Conservation (phyloP, 2,888 invertebrate species). For the Tridacna gigas region DNA sequence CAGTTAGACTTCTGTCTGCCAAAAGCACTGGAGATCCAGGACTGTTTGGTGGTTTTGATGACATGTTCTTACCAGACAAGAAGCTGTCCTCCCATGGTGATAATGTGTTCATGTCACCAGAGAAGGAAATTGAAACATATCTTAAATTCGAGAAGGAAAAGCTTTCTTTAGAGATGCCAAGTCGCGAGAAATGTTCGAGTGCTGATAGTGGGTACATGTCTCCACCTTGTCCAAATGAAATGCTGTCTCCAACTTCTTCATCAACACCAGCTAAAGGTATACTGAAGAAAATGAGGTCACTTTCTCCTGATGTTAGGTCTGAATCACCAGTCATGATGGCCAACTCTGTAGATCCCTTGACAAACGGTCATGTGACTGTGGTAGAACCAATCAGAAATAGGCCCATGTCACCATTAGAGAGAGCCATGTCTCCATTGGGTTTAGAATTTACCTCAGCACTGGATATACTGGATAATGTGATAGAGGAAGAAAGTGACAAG, state of each 20-base stretch:
- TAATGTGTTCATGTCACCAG: slow-evolving; percentile 52
- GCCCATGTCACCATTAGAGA: slow-evolving; percentile 56
- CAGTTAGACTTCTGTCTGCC: slow-evolving; percentile 29
- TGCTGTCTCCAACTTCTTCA: slow-evolving; percentile 32
- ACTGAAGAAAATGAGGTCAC: slow-evolving; percentile 54
- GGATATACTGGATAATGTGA: slow-evolving; percentile 65
- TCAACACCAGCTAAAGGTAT: slow-evolving; percentile 57
- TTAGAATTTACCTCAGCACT: slow-evolving; percentile 64
- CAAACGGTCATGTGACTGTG: slow-evolving; percentile 24
- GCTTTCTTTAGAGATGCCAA: slow-evolving; percentile 44
- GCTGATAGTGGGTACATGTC: slow-evolving; percentile 62
- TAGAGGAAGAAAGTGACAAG: slow-evolving; percentile 58
- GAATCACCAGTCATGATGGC: slow-evolving; percentile 40
- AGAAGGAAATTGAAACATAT: slow-evolving; percentile 48
- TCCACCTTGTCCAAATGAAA: slow-evolving; percentile 44
- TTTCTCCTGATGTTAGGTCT: slow-evolving; percentile 44
- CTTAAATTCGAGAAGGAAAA: slow-evolving; percentile 44
- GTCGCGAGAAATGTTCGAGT: slow-evolving; percentile 51
- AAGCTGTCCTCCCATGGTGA: slow-evolving; percentile 34
- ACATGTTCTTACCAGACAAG: slow-evolving; percentile 58
- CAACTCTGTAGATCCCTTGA: slow-evolving; percentile 15
- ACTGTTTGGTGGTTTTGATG: slow-evolving; percentile 59
- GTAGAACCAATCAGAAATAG: slow-evolving; percentile 23
- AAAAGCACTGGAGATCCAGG: slow-evolving; percentile 51
- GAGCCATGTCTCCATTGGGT: slow-evolving; percentile 51